These are phyloP conservation scores for Scortum barcoo DNA, from an alignment of 2,113 vertebrate genomes.

Conservation along the genomic window DNA sequence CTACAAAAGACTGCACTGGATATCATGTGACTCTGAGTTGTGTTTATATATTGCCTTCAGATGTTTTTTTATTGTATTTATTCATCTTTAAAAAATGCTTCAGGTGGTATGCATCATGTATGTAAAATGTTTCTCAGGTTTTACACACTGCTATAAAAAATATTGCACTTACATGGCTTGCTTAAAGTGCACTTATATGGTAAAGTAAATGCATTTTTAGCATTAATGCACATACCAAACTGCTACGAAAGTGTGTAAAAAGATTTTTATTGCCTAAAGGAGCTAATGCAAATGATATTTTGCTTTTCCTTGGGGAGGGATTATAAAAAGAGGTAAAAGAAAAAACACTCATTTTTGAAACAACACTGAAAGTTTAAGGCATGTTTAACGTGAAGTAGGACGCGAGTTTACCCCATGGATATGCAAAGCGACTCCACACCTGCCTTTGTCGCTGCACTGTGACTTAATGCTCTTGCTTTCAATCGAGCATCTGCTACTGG, in stretches of 20 bases:
- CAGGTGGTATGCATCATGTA: background rate
- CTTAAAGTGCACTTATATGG: background rate
- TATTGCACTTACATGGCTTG: background rate
- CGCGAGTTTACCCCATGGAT: background rate
- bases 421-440: background rate
- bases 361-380: background rate
- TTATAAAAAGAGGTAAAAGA: background rate
- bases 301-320: background rate
- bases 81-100: background rate
- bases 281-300: background rate
- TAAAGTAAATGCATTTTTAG: background rate
- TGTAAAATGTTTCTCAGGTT: background rate
- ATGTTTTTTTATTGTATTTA: background rate
- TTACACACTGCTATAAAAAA: background rate
- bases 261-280: background rate
- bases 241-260: too few species aligned
- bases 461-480: slow-evolving; percentile 19
- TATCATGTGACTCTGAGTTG: background rate
- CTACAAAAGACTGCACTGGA: background rate
- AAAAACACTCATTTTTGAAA: background rate
- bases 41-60: background rate
- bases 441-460: background rate
- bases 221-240: background rate
- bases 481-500: slow-evolving; percentile 39
- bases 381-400: background rate